Evolutionary conservation across 2,113 vertebrate genomes (phyloP).

Genomic region (Onychostruthus taczanowskii): DNA sequence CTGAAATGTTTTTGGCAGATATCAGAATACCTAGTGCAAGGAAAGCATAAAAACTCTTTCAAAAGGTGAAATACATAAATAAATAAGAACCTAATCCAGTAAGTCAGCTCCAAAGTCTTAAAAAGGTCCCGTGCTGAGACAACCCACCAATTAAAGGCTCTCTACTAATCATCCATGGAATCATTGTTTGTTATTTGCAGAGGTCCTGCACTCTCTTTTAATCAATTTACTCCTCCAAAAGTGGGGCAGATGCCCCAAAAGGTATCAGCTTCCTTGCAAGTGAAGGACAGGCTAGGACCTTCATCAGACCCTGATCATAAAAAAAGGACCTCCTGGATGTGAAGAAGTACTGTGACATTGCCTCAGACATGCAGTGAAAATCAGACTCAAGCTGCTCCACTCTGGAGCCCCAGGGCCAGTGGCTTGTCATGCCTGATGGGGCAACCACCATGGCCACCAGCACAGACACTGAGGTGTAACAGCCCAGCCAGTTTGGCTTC

Average conservation of each 20-base stretch:
- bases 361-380: not conserved
- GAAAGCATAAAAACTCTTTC: not conserved
- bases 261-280: not conserved
- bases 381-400: accelerated
- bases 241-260: not conserved
- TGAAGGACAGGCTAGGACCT: not conserved
- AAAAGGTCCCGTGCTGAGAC: not conserved
- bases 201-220: not conserved
- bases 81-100: not conserved
- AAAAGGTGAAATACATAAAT: not conserved
- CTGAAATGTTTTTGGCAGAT: not conserved
- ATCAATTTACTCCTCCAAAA: not conserved
- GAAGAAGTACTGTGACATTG: not conserved
- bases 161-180: not conserved
- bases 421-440: accelerated
- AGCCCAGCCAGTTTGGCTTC: not conserved
- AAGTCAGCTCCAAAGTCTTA: not conserved
- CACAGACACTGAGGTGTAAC: accelerated
- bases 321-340: not conserved
- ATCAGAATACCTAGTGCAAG: not conserved
- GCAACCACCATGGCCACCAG: accelerated
- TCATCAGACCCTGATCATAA: not conserved
- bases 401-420: accelerated
- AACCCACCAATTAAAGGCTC: not conserved
- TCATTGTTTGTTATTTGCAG: not conserved